These are phyloP conservation scores for Garra rufa DNA, from an alignment of 2,113 vertebrate genomes.

Conservation along the genomic window DNA sequence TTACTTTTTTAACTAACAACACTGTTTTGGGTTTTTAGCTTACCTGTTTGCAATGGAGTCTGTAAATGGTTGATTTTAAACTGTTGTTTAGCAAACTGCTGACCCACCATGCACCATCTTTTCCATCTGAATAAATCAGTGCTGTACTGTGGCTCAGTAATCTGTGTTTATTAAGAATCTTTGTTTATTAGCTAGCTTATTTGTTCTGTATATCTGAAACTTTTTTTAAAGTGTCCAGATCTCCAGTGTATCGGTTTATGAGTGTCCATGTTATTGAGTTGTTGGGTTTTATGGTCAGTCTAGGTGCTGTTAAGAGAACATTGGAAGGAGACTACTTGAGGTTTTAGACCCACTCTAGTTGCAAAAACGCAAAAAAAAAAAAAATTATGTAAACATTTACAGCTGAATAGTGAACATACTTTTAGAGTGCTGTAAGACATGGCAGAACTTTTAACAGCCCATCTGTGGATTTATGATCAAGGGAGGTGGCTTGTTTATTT, in stretches of 20 bases:
- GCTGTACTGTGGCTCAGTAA: neutral
- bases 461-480: neutral
- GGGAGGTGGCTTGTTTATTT: neutral
- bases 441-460: neutral
- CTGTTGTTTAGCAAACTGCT: too few relatives aligned
- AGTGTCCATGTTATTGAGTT: neutral
- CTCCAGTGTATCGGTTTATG: neutral
- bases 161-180: neutral
- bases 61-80: neutral
- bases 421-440: neutral
- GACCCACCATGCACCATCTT: neutral
- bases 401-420: neutral
- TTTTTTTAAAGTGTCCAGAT: neutral
- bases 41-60: neutral
- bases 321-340: neutral
- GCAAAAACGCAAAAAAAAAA: neutral
- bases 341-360: neutral
- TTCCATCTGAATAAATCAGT: neutral
- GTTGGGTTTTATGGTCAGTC: neutral
- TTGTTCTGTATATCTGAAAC: conserved; percentile 2
- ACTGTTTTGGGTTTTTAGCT: too few relatives aligned
- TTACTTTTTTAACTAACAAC: too few relatives aligned
- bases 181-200: neutral
- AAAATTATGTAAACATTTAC: neutral
- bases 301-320: neutral